phyloP scores from a whole-genome alignment of 2,797 vertebrate species.

The Amblyraja radiata region DNA sequence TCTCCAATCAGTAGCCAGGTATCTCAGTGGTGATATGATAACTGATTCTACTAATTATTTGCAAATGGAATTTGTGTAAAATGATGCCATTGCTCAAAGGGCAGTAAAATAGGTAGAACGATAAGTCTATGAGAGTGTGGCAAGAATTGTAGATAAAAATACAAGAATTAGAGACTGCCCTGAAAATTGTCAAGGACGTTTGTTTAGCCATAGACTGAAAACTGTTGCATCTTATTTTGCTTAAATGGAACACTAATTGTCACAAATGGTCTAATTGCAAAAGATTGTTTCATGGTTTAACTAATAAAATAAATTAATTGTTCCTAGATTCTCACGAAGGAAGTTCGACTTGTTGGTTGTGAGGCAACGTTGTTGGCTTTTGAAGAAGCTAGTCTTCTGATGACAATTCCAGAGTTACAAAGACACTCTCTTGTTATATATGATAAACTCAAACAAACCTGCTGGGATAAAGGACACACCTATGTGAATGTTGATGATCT shows the following conservation, averaged over 20 bases:
- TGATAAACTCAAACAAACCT: slow-evolving; percentile 54
- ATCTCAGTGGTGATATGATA: background rate
- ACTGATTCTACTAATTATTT: background rate
- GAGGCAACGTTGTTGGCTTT: slow-evolving; percentile 61
- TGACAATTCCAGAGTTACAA: slow-evolving; percentile 55
- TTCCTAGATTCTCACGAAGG: slow-evolving; percentile 41
- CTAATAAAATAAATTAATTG: slow-evolving; percentile 22
- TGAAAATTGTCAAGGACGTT: background rate
- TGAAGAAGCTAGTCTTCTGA: slow-evolving; percentile 53
- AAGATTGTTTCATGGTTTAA: background rate
- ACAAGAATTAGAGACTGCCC: background rate
- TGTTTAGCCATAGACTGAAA: background rate
- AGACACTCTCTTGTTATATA: slow-evolving; percentile 62
- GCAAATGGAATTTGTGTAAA: background rate
- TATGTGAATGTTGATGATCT: slow-evolving; percentile 53
- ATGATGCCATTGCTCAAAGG: background rate
- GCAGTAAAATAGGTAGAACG: background rate
- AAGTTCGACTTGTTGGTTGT: slow-evolving; percentile 56
- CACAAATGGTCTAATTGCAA: background rate
- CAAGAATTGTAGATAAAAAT: background rate
- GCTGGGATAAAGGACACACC: slow-evolving; percentile 63
- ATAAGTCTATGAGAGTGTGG: background rate
- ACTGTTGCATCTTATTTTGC: background rate
- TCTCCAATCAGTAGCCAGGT: background rate
- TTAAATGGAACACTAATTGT: too few species aligned